phyloP scores from a whole-genome alignment of 37 sponge, comb jelly and placozoan species.

The Cliona cf. orientalis region DNA sequence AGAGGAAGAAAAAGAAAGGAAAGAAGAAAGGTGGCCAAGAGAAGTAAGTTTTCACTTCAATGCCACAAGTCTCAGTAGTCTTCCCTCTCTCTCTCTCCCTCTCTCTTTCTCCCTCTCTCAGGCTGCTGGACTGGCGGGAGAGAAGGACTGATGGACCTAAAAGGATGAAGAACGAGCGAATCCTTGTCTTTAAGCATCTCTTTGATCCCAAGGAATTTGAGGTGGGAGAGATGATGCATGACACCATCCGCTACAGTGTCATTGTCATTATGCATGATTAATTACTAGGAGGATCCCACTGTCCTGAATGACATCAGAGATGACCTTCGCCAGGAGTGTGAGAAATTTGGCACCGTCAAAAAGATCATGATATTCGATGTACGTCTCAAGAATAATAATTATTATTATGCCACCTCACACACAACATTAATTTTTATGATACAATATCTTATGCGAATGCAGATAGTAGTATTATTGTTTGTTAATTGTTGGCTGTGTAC shows the following conservation, averaged over 20 bases:
- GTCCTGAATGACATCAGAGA: slow-evolving; percentile 84
- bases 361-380: slow-evolving; percentile 95
- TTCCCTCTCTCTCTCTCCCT: background rate
- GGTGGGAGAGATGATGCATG: slow-evolving; percentile 34
- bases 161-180: slow-evolving; percentile 72
- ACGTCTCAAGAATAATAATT: background rate
- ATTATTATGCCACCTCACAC: background rate
- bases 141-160: slow-evolving; percentile 39
- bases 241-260: background rate
- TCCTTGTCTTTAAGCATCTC: slow-evolving; percentile 85
- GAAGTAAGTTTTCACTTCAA: slow-evolving; percentile 32
- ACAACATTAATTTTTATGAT: background rate
- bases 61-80: background rate
- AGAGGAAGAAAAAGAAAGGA: slow-evolving; percentile 82
- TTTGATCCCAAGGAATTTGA: slow-evolving; percentile 95
- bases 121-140: slow-evolving; percentile 86
- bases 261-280: background rate
- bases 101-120: slow-evolving; percentile 3
- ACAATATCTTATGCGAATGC: background rate
- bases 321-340: slow-evolving; percentile 89
- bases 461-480: background rate
- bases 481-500: background rate
- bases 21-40: slow-evolving; percentile 79
- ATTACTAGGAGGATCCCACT: slow-evolving; percentile 68
- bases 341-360: slow-evolving; percentile 91